Base-by-base conservation (phyloP, 1,140 invertebrate species). In the Euura lappo region DNA sequence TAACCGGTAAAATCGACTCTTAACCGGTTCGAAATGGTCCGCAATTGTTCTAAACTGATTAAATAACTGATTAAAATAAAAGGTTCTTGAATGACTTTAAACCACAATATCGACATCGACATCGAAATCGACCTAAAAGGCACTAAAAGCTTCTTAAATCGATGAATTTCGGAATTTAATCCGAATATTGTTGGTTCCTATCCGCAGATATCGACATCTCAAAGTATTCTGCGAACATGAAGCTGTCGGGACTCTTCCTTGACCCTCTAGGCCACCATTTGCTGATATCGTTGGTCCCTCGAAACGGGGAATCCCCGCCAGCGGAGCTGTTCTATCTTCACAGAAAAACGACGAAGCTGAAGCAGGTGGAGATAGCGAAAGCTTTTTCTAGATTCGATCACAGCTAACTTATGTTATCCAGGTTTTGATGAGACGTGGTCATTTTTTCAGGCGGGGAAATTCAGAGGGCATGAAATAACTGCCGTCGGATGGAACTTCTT, bases 401-500 rank as follows among this genome's bases (percentile, higher is more conserved):
- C 28, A 28, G 28, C 28, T 28, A 28, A 28, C 28, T 28, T 28
- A 28, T 28, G 28, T 0, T 28, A 28, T 28, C 28, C 28, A 28
- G 28, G 28, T 28, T 28, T 28, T 28, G 28, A 28, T 28, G 28
- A 28, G 28, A 28, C 28, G 28, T 28, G 28, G 28, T 28, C 28
- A 28, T 28, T 28, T 28, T 69, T 76, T 80, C 75, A 90, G 88
- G 78, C 88, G 44, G 87, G 87, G 46, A 93, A 94, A 85, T 92
- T 94, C 71, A 91, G 92, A 78, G 95, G 94, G 68, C 94, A 97
- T 86, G 92, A 96, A 82, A 93, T 99, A 45, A 98, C 96, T 11
- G 93, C 95, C 69, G 94, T 99, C 1, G 97, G 92, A 0, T 99
- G 97, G 94, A 97, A 97, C 87, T 91, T 90, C 78, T 89, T 91